Base-by-base conservation (phyloP, 2,113 vertebrate species). In the Monarcha castaneiventris region DNA sequence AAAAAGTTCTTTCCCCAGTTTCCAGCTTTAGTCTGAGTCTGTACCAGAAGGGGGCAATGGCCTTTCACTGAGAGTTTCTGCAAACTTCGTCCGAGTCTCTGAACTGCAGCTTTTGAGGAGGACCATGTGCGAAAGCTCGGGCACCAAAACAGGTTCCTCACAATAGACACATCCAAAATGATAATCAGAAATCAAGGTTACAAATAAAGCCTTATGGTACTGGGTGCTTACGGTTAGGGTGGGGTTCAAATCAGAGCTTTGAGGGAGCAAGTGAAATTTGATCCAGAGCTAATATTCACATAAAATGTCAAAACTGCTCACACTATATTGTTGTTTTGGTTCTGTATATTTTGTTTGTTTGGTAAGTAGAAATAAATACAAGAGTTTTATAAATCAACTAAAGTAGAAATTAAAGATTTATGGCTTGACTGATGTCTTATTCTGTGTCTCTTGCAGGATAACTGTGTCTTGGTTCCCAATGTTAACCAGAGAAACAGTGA, bases 401-500 rank as follows among this genome's bases (percentile, higher is more conserved):
- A 83, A 72, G 32, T 54, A 56, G 48, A 90, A 86, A 51, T 76
- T 41, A 25, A 52, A 37, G 27, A 37, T 41, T 19, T 3, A 5
- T 20, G 18, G 4, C 22, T 30, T 2, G 1, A 55, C 27, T 87
- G 23, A 29, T 33, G 39, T 48, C 49, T 80, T 54, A 75, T 46
- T 76, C 63, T 84, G 5, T 81, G 46, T 76, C 22, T 74, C 25
- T 92, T 82, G 29, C 95, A 99, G 99, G 99, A 99, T 96, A 99
- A 99, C 96, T 99, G 99, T 97, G 98, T 99, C 96, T 96, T 99
- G 75, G 97, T 93, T 78, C 97, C 97, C 39, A 99, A 99, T n/a
- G 69, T 98, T 83, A 98, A 99, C 93, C 99, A 99, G 96, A 99
- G 95, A 96, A 99, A 99, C 71, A 98, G 97, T 0, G 99, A 99